Conservation (phyloP, 2,797 vertebrate species). For the Balearica regulorum region DNA sequence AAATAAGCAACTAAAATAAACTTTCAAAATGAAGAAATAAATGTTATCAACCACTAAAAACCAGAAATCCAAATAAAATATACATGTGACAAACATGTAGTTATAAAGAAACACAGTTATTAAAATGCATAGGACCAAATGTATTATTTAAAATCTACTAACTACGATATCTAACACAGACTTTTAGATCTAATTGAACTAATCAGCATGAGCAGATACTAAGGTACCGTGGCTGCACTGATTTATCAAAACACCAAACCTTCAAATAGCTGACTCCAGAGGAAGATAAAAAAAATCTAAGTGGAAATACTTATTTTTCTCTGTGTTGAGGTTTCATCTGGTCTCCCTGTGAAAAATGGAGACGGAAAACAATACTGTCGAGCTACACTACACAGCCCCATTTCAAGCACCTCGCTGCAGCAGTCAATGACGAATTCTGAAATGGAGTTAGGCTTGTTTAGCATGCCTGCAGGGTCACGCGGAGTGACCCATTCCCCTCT, state of each 20-base stretch:
- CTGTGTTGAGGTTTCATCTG: slow-evolving; percentile 24
- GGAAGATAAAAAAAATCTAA: neutral
- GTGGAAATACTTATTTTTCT: slow-evolving; percentile 25
- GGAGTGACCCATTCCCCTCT: slow-evolving; percentile 37
- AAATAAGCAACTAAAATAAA: neutral
- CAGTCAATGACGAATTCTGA: neutral
- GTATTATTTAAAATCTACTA: neutral
- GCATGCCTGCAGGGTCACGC: slow-evolving; percentile 56
- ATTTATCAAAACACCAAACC: slow-evolving; percentile 34
- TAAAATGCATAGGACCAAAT: neutral
- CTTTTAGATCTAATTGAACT: neutral
- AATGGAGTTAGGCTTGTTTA: slow-evolving; percentile 47
- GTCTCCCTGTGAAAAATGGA: slow-evolving; percentile 44
- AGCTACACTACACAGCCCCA: slow-evolving; percentile 50
- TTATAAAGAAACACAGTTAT: neutral
- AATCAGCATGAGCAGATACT: neutral
- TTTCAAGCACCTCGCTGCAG: slow-evolving; percentile 50
- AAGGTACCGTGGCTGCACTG: neutral
- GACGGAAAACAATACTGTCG: slow-evolving; percentile 18
- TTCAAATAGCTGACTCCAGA: neutral
- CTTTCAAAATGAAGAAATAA: neutral
- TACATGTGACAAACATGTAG: neutral
- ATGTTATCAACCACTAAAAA: neutral
- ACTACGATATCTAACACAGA: neutral
- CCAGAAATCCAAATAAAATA: neutral